These are phyloP conservation scores for Eledone cirrhosa DNA, from an alignment of 2,888 invertebrate species.

Conservation along the genomic window DNA sequence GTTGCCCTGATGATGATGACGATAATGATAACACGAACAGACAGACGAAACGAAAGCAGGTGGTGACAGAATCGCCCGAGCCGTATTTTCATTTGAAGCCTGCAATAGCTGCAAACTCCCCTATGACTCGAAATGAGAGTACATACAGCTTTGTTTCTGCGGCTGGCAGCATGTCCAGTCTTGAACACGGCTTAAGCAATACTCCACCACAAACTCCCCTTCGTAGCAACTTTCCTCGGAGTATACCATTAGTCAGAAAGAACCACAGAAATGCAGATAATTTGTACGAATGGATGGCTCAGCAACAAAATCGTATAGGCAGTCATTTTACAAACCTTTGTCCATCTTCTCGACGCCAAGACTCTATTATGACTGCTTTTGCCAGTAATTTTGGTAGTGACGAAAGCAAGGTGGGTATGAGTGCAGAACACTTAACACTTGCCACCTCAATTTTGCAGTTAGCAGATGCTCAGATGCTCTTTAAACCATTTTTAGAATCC, in stretches of 20 bases:
- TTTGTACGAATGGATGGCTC: conserved; percentile 92
- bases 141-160: conserved; percentile 64
- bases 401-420: conserved; percentile 55
- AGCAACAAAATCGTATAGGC: conserved; percentile 76
- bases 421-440: conserved; percentile 56
- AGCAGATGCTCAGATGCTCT: conserved; percentile 81
- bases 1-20: conserved; percentile 16
- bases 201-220: conserved; percentile 52
- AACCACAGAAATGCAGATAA: conserved; percentile 75
- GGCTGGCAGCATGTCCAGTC: conserved; percentile 50
- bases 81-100: conserved; percentile 12
- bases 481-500: conserved; percentile 85
- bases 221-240: conserved; percentile 36
- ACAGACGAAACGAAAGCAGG: background rate
- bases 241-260: conserved; percentile 40
- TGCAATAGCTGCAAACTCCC: conserved; percentile 26
- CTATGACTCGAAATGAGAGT: conserved; percentile 57
- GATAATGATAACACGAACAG: background rate
- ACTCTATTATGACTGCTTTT: conserved; percentile 60
- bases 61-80: conserved; percentile 7
- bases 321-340: conserved; percentile 31
- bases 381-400: conserved; percentile 63
- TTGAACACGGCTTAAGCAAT: conserved; percentile 43
- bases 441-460: conserved; percentile 69
- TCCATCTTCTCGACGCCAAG: conserved; percentile 34